Evolutionary conservation across 2,113 vertebrate genomes (phyloP).

Genomic region (Campylomormyrus tamandua): DNA sequence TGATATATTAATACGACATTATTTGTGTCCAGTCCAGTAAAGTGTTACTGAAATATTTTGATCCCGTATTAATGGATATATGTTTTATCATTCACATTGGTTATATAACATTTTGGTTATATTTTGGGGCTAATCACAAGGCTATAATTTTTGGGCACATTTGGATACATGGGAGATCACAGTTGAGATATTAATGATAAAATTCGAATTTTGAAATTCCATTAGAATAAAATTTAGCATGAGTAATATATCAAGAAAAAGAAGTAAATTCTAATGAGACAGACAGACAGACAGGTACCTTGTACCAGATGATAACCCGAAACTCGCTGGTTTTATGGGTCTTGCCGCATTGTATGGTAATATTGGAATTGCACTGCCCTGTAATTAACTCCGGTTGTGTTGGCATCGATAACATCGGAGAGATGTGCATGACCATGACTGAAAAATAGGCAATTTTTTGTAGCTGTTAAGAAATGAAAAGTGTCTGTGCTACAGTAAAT

Average conservation of each 20-base stretch:
- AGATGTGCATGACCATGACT: not conserved
- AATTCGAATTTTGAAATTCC: not conserved
- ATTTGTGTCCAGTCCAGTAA: not conserved
- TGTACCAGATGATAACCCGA: conserved; percentile 13
- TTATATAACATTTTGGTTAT: not conserved
- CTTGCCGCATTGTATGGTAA: not conserved
- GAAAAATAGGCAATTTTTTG: not conserved
- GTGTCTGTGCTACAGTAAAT: not conserved
- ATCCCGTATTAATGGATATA: not conserved
- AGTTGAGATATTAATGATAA: not conserved
- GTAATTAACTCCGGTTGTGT: not conserved
- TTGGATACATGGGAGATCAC: not conserved
- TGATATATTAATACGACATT: not conserved
- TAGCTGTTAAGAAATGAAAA: not conserved
- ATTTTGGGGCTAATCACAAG: not conserved
- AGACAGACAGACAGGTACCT: not conserved
- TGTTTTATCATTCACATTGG: not conserved
- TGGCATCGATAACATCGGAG: not conserved
- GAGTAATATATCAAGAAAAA: not conserved
- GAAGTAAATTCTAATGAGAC: not conserved
- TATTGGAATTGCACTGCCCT: not conserved
- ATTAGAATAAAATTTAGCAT: not conserved
- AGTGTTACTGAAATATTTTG: not conserved
- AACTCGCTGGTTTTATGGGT: not conserved
- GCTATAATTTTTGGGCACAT: not conserved